Percentiles rank a stretch among this genome's conserved stretches.
Conservation (phyloP, 2,888 invertebrate species). For the Troglohyphantes excavatus region DNA sequence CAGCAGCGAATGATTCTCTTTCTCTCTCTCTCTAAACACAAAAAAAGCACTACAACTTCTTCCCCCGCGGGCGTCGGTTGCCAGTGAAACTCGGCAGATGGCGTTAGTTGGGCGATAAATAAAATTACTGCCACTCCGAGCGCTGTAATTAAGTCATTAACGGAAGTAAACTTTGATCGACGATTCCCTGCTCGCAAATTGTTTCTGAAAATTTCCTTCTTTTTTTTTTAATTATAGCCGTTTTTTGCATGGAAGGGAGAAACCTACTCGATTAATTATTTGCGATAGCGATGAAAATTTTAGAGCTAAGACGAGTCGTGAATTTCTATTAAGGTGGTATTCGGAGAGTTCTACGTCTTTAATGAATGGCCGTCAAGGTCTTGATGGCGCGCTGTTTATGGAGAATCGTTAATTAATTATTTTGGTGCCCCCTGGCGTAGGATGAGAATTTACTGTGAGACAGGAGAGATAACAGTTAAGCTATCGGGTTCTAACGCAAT, state of each 20-base stretch:
- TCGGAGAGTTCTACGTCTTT: constrained; percentile 13
- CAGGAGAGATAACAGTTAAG: background rate
- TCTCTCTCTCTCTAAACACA: constrained; percentile 9
- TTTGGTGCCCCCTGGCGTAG: constrained; percentile 11
- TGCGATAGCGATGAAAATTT: constrained; percentile 75
- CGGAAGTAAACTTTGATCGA: constrained; percentile 76
- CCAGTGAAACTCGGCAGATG: constrained; percentile 70
- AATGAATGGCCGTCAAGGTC: constrained; percentile 47
- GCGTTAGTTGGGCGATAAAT: constrained; percentile 71
- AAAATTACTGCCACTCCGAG: constrained; percentile 73
- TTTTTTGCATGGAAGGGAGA: constrained; percentile 36
- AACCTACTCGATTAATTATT: constrained; percentile 74
- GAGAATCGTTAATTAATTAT: constrained; percentile 58
- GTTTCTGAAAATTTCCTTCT: constrained; percentile 62
- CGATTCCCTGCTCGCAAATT: constrained; percentile 69
- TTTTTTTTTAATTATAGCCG: constrained; percentile 60
- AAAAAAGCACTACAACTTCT: constrained; percentile 53
- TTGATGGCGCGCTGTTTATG: constrained; percentile 45
- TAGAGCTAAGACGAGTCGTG: constrained; percentile 63
- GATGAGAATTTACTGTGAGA: background rate
- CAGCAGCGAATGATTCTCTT: constrained; percentile 18
- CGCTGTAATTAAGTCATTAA: constrained; percentile 77
- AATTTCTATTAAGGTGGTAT: constrained; percentile 71
- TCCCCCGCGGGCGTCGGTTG: constrained; percentile 50
- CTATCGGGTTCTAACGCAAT: background rate